phyloP scores from a whole-genome alignment of 2,888 invertebrate genomes.

The Cryptus viduatorius region DNA sequence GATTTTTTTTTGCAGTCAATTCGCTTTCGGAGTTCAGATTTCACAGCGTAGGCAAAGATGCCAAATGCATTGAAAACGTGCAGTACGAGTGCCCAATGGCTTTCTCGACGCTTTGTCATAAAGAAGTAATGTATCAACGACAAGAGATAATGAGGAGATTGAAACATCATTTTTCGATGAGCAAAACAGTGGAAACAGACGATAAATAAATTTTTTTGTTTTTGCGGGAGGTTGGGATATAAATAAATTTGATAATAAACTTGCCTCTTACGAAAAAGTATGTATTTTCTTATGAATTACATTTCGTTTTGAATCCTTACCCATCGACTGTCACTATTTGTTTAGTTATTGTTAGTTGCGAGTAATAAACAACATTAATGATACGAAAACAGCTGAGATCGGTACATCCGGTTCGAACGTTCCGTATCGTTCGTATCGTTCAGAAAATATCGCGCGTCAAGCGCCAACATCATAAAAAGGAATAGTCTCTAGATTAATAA shows the following conservation, averaged over 20 bases:
- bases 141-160: constrained; percentile 82
- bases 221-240: constrained; percentile 14
- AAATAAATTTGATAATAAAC: neutral
- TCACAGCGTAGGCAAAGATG: constrained; percentile 84
- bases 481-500: constrained; percentile 17
- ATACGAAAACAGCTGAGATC: neutral
- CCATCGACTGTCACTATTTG: too few species aligned
- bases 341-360: neutral
- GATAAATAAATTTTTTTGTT: constrained; percentile 48
- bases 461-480: constrained; percentile 37
- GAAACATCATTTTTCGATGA: constrained; percentile 74
- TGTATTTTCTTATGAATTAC: neutral
- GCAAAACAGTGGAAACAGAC: constrained; percentile 35
- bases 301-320: too few species aligned
- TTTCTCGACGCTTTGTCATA: constrained; percentile 86
- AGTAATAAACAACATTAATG: neutral
- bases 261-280: neutral
- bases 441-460: neutral
- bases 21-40: constrained; percentile 88
- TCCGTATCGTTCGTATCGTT: constrained; percentile 3
- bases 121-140: constrained; percentile 86
- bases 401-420: constrained; percentile 3
- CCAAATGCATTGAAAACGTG: constrained; percentile 87
- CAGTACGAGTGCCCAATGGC: constrained; percentile 89
- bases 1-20: constrained; percentile 86